phyloP scores from a whole-genome alignment of 2,113 vertebrate genomes.

The Halichoerus grypus region DNA sequence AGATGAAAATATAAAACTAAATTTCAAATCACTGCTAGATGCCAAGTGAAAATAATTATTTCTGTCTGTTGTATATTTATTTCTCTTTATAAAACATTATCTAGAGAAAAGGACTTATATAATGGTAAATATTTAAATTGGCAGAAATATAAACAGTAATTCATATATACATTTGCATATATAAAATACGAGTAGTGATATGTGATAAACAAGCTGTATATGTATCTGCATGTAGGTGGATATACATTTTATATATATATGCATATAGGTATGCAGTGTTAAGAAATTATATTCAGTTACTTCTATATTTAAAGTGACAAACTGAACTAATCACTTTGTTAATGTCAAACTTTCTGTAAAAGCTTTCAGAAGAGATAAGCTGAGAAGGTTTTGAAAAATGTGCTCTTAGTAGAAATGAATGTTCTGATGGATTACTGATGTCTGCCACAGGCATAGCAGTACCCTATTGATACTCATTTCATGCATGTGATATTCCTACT shows the following conservation, averaged over 20 bases:
- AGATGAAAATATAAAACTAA: constrained; percentile 15
- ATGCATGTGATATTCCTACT: background rate
- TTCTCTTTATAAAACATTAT: background rate
- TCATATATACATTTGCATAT: background rate
- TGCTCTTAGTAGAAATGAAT: background rate
- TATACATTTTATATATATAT: background rate
- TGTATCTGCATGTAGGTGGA: background rate
- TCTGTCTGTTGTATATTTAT: background rate
- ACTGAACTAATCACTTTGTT: background rate
- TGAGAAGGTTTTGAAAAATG: background rate
- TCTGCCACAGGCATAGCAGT: background rate
- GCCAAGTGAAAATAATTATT: background rate
- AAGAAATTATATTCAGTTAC: background rate
- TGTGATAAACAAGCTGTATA: background rate
- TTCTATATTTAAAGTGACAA: background rate
- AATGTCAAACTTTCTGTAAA: background rate
- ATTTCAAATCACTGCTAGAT: constrained; percentile 8
- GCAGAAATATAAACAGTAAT: background rate
- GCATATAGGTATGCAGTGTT: background rate
- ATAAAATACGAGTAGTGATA: background rate
- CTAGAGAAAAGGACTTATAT: background rate
- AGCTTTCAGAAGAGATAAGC: background rate
- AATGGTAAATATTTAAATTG: constrained; percentile 23
- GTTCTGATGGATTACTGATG: background rate
- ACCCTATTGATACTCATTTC: background rate